phyloP scores from a whole-genome alignment of 2,113 vertebrate genomes.

The Coturnix japonica region DNA sequence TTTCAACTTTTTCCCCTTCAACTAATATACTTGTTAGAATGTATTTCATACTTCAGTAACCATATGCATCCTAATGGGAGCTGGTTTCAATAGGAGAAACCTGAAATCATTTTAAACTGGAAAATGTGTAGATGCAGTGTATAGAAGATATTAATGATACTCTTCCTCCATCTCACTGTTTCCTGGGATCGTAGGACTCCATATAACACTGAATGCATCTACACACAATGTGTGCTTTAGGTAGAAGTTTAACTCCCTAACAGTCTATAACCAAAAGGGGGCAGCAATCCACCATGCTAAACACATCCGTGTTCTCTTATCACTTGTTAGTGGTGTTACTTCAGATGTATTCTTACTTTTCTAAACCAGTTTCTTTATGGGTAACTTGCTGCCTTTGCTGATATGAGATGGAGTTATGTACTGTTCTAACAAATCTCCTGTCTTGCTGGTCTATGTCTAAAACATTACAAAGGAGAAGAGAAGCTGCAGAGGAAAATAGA shows the following conservation, averaged over 20 bases:
- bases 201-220: rapidly evolving
- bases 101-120: background rate
- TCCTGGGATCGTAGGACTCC: background rate
- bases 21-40: background rate
- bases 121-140: background rate
- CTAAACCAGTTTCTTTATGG: background rate
- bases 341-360: background rate
- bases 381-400: background rate
- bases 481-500: background rate
- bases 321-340: background rate
- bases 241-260: background rate
- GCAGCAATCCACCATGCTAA: background rate
- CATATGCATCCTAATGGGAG: background rate
- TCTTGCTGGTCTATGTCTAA: background rate
- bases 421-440: background rate
- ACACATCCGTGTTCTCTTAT: background rate
- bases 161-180: background rate
- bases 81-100: background rate
- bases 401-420: background rate
- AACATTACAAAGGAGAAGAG: background rate
- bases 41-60: background rate
- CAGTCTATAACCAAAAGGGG: constrained; percentile 37
- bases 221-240: rapidly evolving
- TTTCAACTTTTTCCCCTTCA: background rate
- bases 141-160: background rate